A percentile compares a stretch with the other conserved stretches of the same genome.
These are phyloP conservation scores for Scaptomyza parva DNA, from an alignment of 2,888 invertebrate genomes.

Conservation along the genomic window DNA sequence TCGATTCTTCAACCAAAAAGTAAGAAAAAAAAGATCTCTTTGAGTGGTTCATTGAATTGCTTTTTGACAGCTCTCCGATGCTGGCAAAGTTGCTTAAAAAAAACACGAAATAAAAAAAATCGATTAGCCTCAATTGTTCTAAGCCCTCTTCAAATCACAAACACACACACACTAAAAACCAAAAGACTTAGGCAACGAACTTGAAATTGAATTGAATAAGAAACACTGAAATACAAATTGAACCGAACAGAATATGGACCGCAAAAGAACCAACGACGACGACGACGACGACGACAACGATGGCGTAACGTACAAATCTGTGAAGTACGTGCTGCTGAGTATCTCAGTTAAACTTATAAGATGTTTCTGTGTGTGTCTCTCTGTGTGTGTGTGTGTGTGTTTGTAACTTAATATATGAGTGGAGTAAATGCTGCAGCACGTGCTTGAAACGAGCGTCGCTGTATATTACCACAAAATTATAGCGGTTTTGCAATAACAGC, in stretches of 20 bases:
- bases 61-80: slow-evolving; percentile 62
- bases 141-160: slow-evolving; percentile 59
- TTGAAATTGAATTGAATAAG: slow-evolving; percentile 66
- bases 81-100: slow-evolving; percentile 47
- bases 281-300: too few relatives aligned
- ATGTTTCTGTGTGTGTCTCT: slow-evolving; percentile 33
- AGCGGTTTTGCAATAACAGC: slow-evolving; percentile 77
- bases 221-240: slow-evolving; percentile 38
- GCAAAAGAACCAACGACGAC: slow-evolving; percentile 53
- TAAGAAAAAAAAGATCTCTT: slow-evolving; percentile 25
- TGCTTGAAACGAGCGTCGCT: slow-evolving; percentile 75
- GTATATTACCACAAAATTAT: slow-evolving; percentile 79
- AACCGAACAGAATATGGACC: slow-evolving; percentile 54
- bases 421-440: slow-evolving; percentile 74
- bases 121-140: slow-evolving; percentile 77
- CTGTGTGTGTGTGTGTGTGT: slow-evolving; percentile 42
- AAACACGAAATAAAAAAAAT: slow-evolving; percentile 51
- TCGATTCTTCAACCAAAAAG: slow-evolving; percentile 22
- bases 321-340: slow-evolving; percentile 74
- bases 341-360: slow-evolving; percentile 44
- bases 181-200: slow-evolving; percentile 75
- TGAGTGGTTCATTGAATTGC: slow-evolving; percentile 57
- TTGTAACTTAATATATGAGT: slow-evolving; percentile 73
- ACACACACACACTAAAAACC: slow-evolving; percentile 34
- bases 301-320: slow-evolving; percentile 76